Evolutionary conservation across 2,113 vertebrate genomes (phyloP).

Genomic region (Diphyllodes magnificus): DNA sequence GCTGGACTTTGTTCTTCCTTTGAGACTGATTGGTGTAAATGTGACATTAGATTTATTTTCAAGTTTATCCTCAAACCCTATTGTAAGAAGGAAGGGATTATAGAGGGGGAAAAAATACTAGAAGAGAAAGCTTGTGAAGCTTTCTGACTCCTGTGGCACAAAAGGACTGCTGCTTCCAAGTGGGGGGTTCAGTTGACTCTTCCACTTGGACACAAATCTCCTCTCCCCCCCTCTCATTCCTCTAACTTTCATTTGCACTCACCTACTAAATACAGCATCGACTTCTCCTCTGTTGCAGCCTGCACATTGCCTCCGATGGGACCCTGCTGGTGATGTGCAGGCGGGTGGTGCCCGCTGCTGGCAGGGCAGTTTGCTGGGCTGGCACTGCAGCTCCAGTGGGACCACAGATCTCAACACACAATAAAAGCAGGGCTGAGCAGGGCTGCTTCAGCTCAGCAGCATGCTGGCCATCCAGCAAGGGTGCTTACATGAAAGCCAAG

Average conservation of each 20-base stretch:
- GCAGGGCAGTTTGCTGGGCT: not conserved
- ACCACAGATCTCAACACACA: not conserved
- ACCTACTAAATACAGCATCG: not conserved
- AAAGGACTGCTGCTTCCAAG: not conserved
- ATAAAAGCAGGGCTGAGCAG: not conserved
- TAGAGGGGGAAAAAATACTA: slow-evolving; percentile 33
- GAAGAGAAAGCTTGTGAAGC: not conserved
- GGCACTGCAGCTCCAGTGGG: not conserved
- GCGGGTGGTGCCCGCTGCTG: not conserved
- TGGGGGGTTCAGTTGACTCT: not conserved
- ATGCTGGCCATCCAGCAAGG: not conserved
- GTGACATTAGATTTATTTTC: slow-evolving; percentile 30
- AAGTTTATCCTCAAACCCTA: slow-evolving; percentile 47
- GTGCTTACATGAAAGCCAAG: not conserved
- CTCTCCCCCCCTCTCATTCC: not conserved
- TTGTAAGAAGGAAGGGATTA: slow-evolving; percentile 34
- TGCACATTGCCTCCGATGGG: not conserved
- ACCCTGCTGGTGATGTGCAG: not conserved
- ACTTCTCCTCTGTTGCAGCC: not conserved
- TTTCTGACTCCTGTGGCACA: not conserved
- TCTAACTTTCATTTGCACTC: not conserved
- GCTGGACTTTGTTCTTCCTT: slow-evolving; percentile 8
- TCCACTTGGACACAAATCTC: not conserved
- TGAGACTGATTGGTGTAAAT: slow-evolving; percentile 30
- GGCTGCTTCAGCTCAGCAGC: not conserved